phyloP scores from a whole-genome alignment of 2,797 vertebrate species.

The Zenarchopterus dispar region DNA sequence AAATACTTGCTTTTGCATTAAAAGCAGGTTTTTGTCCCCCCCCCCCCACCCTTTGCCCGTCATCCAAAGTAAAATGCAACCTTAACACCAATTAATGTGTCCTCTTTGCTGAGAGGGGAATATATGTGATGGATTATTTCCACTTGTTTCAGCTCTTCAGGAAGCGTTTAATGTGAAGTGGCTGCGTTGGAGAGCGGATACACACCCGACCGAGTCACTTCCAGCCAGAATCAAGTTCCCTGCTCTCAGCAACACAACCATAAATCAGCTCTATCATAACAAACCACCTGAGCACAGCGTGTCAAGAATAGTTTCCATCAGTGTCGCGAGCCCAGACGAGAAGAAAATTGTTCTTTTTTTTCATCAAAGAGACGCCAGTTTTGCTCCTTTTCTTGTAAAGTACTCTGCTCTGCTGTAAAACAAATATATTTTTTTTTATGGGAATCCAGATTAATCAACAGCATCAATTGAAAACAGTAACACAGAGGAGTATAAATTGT shows the following conservation, averaged over 20 bases:
- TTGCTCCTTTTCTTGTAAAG: no score
- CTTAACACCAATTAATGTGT: slow-evolving; percentile 11
- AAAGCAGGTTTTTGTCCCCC: not conserved
- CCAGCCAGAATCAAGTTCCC: slow-evolving; percentile 30
- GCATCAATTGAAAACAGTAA: no score
- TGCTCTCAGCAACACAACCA: slow-evolving; percentile 22
- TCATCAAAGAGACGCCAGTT: no score
- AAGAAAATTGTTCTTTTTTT: no score
- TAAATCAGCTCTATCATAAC: slow-evolving; percentile 47
- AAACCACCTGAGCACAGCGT: slow-evolving; percentile 38
- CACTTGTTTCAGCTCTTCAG: slow-evolving; percentile 57
- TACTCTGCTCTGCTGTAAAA: no score
- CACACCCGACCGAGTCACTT: slow-evolving; percentile 38
- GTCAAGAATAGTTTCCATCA: slow-evolving; percentile 5
- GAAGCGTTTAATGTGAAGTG: slow-evolving; percentile 67
- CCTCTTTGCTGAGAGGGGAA: slow-evolving; percentile 19
- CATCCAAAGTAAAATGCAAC: slow-evolving; percentile 10
- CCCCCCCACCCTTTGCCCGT: not conserved
- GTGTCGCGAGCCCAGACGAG: no score
- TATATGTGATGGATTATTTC: slow-evolving; percentile 67
- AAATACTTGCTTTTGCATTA: slow-evolving; percentile 14
- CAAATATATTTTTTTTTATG: no score
- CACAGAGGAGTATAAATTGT: no score
- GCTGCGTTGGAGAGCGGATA: slow-evolving; percentile 38
- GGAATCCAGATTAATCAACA: no score